A percentile compares a stretch with the other conserved stretches of the same genome.
phyloP scores from a whole-genome alignment of 2,888 invertebrate genomes.

The Podabrus alpinus region DNA sequence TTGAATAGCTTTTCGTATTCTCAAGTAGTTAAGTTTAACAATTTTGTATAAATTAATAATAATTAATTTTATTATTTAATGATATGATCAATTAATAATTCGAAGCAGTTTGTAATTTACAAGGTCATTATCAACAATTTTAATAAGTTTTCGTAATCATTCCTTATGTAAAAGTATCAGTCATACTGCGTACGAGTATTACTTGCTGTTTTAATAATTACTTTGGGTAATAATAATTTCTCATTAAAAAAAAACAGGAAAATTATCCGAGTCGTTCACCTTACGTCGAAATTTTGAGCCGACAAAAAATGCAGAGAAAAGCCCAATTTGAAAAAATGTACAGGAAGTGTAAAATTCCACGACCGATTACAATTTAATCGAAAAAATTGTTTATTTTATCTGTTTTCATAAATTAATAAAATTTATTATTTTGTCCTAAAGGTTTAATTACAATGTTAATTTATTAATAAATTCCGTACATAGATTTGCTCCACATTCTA shows the following conservation, averaged over 20 bases:
- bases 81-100: not conserved
- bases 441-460: not conserved
- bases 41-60: not conserved
- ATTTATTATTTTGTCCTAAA: not conserved
- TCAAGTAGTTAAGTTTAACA: not conserved
- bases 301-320: not conserved
- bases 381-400: not conserved
- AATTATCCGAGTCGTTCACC: not conserved
- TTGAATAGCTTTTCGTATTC: not conserved
- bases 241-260: not conserved
- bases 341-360: not conserved
- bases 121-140: constrained; percentile 5
- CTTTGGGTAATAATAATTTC: not conserved
- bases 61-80: not conserved
- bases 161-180: not conserved
- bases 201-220: not conserved
- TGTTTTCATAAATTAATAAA: not conserved
- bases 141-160: not conserved
- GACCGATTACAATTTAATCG: not conserved
- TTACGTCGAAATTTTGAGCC: not conserved
- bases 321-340: not conserved
- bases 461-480: not conserved
- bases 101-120: not conserved
- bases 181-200: not conserved
- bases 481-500: not conserved